A percentile compares a stretch with the other conserved stretches of the same genome.
These are phyloP conservation scores for Otolemur crassicaudatus DNA, from an alignment of 2,797 vertebrate species.

Conservation along the genomic window DNA sequence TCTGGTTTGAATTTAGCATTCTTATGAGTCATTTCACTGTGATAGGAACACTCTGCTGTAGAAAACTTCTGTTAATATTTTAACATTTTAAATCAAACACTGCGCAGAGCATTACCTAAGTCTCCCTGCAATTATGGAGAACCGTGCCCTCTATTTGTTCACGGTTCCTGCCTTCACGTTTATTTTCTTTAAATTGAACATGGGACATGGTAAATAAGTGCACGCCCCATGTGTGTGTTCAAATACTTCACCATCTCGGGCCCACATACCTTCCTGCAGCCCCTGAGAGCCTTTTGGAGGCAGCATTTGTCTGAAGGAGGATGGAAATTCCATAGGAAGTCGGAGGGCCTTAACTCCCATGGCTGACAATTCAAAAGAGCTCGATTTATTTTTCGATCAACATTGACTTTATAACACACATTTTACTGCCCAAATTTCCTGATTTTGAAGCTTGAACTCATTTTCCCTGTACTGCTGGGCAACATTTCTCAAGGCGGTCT, in stretches of 20 bases:
- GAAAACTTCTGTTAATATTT: slow-evolving; percentile 90
- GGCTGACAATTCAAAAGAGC: slow-evolving; percentile 86
- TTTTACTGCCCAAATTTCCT: slow-evolving; percentile 88
- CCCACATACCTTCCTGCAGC: slow-evolving; percentile 82
- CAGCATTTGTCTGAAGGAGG: slow-evolving; percentile 78
- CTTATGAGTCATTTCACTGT: slow-evolving; percentile 92
- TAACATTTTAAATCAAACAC: slow-evolving; percentile 89
- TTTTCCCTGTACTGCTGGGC: slow-evolving; percentile 77
- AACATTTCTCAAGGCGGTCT: slow-evolving; percentile 81
- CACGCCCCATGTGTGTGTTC: slow-evolving; percentile 73
- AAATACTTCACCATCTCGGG: slow-evolving; percentile 82
- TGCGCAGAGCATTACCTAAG: slow-evolving; percentile 85
- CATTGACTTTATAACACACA: slow-evolving; percentile 86
- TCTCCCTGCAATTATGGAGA: slow-evolving; percentile 73
- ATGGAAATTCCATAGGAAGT: slow-evolving; percentile 86
- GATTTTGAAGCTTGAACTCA: slow-evolving; percentile 82
- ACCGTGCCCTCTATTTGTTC: slow-evolving; percentile 74
- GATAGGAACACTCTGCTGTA: slow-evolving; percentile 89
- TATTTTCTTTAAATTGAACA: slow-evolving; percentile 78
- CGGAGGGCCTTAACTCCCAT: slow-evolving; percentile 85
- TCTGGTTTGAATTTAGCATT: slow-evolving; percentile 92
- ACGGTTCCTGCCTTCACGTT: slow-evolving; percentile 60
- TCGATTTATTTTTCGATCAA: slow-evolving; percentile 88
- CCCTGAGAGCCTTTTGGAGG: slow-evolving; percentile 43
- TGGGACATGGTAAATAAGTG: slow-evolving; percentile 77